Conservation (phyloP, 1,140 invertebrate species). For the Aphis craccivora region DNA sequence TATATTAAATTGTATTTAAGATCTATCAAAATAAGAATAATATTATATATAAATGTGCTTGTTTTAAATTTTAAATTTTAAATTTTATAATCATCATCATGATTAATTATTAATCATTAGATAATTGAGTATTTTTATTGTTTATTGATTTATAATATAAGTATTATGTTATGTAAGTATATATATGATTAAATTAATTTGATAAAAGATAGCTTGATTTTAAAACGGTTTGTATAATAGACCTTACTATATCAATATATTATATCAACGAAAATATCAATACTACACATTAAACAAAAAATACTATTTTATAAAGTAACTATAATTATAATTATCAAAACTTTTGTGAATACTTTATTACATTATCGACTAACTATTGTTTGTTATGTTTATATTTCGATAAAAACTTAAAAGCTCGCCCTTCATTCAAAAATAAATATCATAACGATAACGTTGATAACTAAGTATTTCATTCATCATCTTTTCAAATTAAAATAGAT, state of each 20-base stretch:
- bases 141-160: too few relatives aligned
- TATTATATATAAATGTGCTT: background rate
- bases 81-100: too few relatives aligned
- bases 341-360: background rate
- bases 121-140: too few relatives aligned
- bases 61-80: too few relatives aligned
- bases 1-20: background rate
- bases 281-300: background rate
- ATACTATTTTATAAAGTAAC: background rate
- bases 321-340: background rate
- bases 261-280: background rate
- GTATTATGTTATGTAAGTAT: background rate
- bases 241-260: too few relatives aligned
- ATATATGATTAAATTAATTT: background rate
- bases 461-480: too few relatives aligned
- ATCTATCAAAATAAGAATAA: background rate
- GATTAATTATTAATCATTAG: too few relatives aligned
- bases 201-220: background rate
- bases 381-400: background rate
- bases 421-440: background rate
- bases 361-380: background rate
- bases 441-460: too few relatives aligned
- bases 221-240: background rate
- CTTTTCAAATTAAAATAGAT: too few relatives aligned
- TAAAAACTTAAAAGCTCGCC: background rate